These are phyloP conservation scores for Actinernus sp. DNA, from an alignment of 92 coral and sea anemone genomes.

Conservation along the genomic window DNA sequence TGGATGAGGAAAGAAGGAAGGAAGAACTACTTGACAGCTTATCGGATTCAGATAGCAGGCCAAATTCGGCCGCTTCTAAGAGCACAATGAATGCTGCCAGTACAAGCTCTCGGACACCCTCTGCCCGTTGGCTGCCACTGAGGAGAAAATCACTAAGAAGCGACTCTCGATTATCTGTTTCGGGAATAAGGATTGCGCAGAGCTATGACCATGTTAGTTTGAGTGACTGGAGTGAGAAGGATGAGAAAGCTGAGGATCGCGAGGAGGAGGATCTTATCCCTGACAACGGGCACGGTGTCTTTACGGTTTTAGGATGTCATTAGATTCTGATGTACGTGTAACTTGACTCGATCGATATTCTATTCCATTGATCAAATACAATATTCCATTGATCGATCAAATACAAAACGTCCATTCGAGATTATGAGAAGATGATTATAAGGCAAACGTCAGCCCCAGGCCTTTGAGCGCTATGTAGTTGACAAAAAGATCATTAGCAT, in stretches of 20 bases:
- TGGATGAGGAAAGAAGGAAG: conserved; percentile 44
- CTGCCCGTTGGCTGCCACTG: conserved; percentile 57
- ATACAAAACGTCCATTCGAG: too few species aligned
- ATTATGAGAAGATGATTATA: too few species aligned
- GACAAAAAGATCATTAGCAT: too few species aligned
- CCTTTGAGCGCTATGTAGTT: too few species aligned
- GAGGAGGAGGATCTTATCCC: background rate
- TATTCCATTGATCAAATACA: too few species aligned
- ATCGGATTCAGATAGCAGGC: conserved; percentile 15
- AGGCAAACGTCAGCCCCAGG: too few species aligned
- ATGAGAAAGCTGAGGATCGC: background rate
- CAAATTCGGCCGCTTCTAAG: conserved; percentile 36
- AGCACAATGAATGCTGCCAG: background rate
- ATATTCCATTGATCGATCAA: too few species aligned
- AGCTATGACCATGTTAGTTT: background rate
- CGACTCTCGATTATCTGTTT: background rate
- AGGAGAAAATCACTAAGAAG: conserved; percentile 17
- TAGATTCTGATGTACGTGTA: too few species aligned
- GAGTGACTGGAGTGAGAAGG: background rate
- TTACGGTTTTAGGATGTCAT: too few species aligned
- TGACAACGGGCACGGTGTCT: background rate
- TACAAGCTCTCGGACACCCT: background rate
- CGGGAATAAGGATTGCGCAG: background rate
- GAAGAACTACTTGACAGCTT: conserved; percentile 27
- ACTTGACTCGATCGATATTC: too few species aligned